These are phyloP conservation scores for Thalassoma bifasciatum DNA, from an alignment of 2,113 vertebrate species.

Conservation along the genomic window DNA sequence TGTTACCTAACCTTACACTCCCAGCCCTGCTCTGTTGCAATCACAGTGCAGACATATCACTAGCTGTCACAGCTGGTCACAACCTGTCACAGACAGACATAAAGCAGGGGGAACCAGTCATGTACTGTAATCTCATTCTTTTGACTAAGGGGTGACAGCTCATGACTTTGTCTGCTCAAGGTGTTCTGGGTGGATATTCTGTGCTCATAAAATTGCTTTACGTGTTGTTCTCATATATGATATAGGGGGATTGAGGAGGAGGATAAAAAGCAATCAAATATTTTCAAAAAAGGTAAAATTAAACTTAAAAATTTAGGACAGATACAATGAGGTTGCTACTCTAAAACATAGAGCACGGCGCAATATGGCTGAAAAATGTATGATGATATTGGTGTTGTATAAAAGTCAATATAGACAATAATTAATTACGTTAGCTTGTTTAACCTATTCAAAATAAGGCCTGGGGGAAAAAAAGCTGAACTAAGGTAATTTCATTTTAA, in stretches of 20 bases:
- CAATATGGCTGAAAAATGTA: too few species aligned
- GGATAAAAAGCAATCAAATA: neutral
- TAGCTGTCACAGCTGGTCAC: constrained; percentile 61
- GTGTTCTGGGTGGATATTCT: neutral
- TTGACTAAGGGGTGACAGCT: constrained; percentile 14
- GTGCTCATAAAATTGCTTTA: constrained; percentile 1
- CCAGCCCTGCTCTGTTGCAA: constrained; percentile 31
- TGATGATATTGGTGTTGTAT: too few species aligned
- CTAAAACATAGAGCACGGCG: neutral
- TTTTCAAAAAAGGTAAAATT: neutral
- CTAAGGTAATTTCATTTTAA: too few species aligned
- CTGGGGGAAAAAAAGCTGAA: too few species aligned
- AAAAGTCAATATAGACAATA: too few species aligned
- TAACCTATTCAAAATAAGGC: too few species aligned
- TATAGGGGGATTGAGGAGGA: neutral
- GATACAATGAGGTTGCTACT: too few species aligned
- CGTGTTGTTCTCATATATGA: neutral
- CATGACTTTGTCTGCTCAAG: constrained; percentile 18
- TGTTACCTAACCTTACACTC: constrained; percentile 64
- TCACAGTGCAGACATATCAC: constrained; percentile 32
- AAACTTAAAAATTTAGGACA: neutral
- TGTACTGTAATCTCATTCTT: constrained; percentile 27
- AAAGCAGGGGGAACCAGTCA: constrained; percentile 60
- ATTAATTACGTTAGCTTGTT: too few species aligned
- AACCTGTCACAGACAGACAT: constrained; percentile 54